Percentiles rank a stretch among this genome's conserved stretches.
Conservation (phyloP, 1,140 invertebrate species). For the Orchestia grillus region DNA sequence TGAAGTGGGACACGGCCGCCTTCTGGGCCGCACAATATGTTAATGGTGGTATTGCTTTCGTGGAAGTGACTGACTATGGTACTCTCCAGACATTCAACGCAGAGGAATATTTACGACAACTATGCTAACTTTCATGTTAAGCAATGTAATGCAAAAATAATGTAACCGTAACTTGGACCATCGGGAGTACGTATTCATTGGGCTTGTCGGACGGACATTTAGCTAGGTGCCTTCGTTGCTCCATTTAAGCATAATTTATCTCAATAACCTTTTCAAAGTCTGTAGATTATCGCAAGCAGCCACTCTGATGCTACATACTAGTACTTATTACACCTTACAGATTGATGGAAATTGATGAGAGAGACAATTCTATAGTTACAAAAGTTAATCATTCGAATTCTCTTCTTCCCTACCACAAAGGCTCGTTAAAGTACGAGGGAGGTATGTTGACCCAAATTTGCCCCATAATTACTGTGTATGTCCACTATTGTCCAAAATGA, state of each 20-base stretch:
- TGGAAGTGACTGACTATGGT: not conserved
- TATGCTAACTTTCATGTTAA: not conserved
- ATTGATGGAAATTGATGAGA: not conserved
- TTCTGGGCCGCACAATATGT: not conserved
- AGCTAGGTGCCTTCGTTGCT: not conserved
- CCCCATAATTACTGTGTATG: not conserved
- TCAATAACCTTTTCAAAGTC: not conserved
- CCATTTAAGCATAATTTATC: not conserved
- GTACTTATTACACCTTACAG: too few species aligned
- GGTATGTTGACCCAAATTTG: too few species aligned
- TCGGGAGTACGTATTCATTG: not conserved
- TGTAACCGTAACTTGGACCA: not conserved
- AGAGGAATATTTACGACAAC: not conserved
- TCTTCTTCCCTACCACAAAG: not conserved
- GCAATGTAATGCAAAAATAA: not conserved
- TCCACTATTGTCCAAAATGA: not conserved
- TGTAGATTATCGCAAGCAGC: not conserved
- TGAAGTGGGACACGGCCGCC: not conserved
- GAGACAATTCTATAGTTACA: not conserved
- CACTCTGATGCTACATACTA: too few species aligned
- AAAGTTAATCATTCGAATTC: not conserved
- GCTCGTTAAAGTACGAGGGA: too few species aligned
- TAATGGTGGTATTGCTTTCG: not conserved
- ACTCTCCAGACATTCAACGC: not conserved
- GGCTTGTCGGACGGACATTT: not conserved